Evolutionary conservation across 2,113 vertebrate species (phyloP).

Genomic region (Acrocephalus kingi): DNA sequence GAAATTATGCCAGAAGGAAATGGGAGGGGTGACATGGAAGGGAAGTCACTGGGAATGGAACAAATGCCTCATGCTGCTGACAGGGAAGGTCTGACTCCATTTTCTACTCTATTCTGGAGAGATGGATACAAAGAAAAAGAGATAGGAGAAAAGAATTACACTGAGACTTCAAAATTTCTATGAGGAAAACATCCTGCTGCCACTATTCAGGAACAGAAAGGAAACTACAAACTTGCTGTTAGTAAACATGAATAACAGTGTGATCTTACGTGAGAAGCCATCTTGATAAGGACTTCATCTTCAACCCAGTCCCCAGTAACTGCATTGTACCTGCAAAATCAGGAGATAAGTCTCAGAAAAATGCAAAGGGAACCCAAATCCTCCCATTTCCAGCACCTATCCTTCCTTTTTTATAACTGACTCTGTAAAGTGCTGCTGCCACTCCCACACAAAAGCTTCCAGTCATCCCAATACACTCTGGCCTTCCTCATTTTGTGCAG

Average conservation of each 20-base stretch:
- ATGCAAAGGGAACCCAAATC: not conserved
- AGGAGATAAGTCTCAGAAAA: not conserved
- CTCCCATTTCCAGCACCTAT: not conserved
- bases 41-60: not conserved
- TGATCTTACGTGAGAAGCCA: conserved; percentile 87
- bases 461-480: not conserved
- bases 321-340: conserved; percentile 86
- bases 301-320: conserved; percentile 89
- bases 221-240: not conserved
- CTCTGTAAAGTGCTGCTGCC: not conserved
- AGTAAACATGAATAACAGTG: not conserved
- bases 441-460: not conserved
- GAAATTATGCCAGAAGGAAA: not conserved
- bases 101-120: not conserved
- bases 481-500: not conserved
- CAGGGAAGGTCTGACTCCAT: not conserved
- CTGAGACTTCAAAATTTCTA: not conserved
- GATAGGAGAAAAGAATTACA: not conserved
- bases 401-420: not conserved
- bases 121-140: not conserved
- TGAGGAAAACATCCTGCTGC: not conserved
- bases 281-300: conserved; percentile 93
- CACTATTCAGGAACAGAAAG: not conserved
- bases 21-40: not conserved
- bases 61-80: not conserved